Evolutionary conservation across 2,113 vertebrate genomes (phyloP), one percentile per base, ranked within the genome.

Genomic region (Raja brachyura): DNA sequence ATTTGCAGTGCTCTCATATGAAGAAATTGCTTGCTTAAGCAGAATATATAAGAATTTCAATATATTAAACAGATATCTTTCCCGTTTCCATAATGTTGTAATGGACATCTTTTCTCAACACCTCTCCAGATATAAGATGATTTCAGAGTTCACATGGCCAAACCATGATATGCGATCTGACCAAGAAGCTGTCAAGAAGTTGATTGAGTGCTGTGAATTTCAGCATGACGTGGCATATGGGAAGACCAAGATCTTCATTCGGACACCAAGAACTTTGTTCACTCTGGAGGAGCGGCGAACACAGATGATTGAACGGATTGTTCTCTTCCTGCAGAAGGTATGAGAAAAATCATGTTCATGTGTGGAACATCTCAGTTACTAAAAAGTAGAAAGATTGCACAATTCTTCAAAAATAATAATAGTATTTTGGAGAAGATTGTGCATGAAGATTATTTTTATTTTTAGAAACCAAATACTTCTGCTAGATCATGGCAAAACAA

Each of bases 321-420:
- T 99, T 93, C 97, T 99, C 93, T 99, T 99, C 95, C 97, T 99
- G 1, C 99, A 99, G 95, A 99, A 99, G 98, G 99, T 99, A 94
- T 95, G 95, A 86, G 77, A 18, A 66, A 75, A 63, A 39, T 25
- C 39, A 20, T 18, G 5, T 92, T 92, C n/a, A 16, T 20, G 16
- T 70, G 31, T 11, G 1, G 6, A 75, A 11, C 66, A 70, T 31
- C 14, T 54, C 90, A 11, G 4, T n/a, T 4, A 0, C 63, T 3
- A 11, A 33, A 18, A 85, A 48, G 66, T 56, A 1, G 11, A 5
- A 14, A 81, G 59, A 1, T 0, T 68, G 59, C 25, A 13, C 83
- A 28, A 56, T 68, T 2, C 0, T 25, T 56, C 6, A 70, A 93
- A 0, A 68, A 0, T 61, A n/a, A n/a, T 54, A 63, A 63, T 88